phyloP scores from a whole-genome alignment of 1,140 invertebrate species.

The Drosophila miranda region DNA sequence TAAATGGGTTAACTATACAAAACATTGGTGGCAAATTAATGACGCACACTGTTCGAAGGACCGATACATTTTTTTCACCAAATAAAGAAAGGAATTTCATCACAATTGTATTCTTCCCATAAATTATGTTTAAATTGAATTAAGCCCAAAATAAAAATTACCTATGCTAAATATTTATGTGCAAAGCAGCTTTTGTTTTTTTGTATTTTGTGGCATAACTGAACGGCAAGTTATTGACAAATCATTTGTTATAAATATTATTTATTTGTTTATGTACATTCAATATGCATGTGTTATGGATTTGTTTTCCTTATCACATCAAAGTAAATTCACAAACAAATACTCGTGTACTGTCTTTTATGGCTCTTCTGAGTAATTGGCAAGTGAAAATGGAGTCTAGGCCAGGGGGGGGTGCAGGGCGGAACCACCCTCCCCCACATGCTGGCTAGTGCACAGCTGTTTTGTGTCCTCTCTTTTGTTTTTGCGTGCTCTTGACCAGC shows the following conservation, averaged over 20 bases:
- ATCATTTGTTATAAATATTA: too few relatives aligned
- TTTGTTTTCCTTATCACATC: conserved; percentile 59
- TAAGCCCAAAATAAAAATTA: too few relatives aligned
- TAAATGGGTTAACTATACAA: conserved; percentile 39
- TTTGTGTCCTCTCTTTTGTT: conserved; percentile 16
- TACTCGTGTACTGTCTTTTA: conserved; percentile 46
- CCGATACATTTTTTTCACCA: too few relatives aligned
- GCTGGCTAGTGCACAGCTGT: conserved; percentile 36
- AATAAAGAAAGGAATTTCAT: too few relatives aligned
- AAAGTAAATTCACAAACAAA: conserved; percentile 15
- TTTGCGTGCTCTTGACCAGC: conserved; percentile 39
- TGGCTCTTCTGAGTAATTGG: conserved; percentile 53
- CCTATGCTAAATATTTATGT: too few relatives aligned
- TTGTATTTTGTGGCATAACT: too few relatives aligned
- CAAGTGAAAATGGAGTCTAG: conserved; percentile 2
- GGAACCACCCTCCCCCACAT: too few relatives aligned
- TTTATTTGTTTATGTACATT: neutral
- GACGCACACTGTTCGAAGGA: conserved; percentile 46
- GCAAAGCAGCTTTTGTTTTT: too few relatives aligned
- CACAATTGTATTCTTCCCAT: too few relatives aligned
- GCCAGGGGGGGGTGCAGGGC: neutral
- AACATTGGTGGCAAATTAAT: conserved; percentile 58
- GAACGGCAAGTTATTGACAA: too few relatives aligned
- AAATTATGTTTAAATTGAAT: too few relatives aligned
- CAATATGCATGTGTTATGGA: conserved; percentile 7